Conservation (phyloP, 2,113 vertebrate species). For the Solea solea region DNA sequence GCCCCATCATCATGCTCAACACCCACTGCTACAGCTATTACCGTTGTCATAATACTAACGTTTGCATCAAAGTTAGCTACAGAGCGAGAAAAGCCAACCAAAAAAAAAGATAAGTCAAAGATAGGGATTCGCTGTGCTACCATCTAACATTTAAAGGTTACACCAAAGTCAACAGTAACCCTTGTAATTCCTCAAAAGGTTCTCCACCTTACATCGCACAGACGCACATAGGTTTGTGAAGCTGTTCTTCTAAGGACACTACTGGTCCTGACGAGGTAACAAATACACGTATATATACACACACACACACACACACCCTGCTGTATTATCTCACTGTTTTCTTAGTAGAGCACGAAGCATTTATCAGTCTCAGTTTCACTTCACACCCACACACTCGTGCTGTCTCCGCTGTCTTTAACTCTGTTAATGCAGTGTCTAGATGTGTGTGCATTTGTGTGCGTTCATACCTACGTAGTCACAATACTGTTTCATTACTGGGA, state of each 20-base stretch:
- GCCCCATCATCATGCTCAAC: background rate
- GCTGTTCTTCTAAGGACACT: no score
- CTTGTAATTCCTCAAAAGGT: no score
- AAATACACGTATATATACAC: background rate
- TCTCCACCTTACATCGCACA: background rate
- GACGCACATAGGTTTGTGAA: background rate
- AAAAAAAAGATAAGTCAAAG: background rate
- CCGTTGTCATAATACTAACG: background rate
- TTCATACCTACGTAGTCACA: conserved; percentile 36
- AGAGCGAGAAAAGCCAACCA: background rate
- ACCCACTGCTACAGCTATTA: background rate
- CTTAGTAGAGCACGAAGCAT: conserved; percentile 30
- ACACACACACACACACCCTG: conserved; percentile 1
- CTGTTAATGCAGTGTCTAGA: conserved; percentile 29
- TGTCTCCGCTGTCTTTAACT: conserved; percentile 14
- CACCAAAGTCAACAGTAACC: background rate
- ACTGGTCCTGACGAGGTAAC: no score
- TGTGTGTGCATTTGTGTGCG: conserved; percentile 23
- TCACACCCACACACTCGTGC: conserved; percentile 44
- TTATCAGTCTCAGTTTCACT: conserved; percentile 47
- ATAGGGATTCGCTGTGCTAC: background rate
- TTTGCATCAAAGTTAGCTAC: background rate
- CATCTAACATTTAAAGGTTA: background rate
- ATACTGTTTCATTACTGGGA: conserved; percentile 53
- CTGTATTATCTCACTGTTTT: conserved; percentile 31